Evolutionary conservation across 2,113 vertebrate species (phyloP), one percentile per base, ranked within the genome.

Genomic region (Pholis gunnellus): DNA sequence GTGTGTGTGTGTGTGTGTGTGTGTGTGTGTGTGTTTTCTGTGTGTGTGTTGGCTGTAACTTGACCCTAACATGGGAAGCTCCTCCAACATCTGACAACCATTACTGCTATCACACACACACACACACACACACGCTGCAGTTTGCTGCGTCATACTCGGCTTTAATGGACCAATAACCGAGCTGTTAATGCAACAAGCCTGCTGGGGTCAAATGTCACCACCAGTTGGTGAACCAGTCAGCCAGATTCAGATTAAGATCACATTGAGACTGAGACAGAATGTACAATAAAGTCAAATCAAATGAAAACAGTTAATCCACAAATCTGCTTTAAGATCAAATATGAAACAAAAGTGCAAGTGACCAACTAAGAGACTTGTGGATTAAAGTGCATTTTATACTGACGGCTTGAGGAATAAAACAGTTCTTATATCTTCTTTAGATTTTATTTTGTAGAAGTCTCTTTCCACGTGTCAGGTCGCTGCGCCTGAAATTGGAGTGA

Each of bases 1-100:
- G 72, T 64, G 65, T 81, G 80, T 74, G 63, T 74, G 57, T 46
- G 68, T 60, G 56, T 59, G 72, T 76, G 42, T 38, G 77, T 82
- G 50, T n/a, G n/a, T n/a, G n/a, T n/a, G n/a, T n/a, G n/a, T n/a
- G n/a, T n/a, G n/a, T n/a, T n/a, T n/a, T n/a, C n/a, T n/a, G 65
- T 81, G 80, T 74, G 63, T 71, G 82, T 79, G 68, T 83, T 90
- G 71, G 88, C 87, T 79, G 68, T 14, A 76, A 83, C 56, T 90
- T 85, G 87, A 85, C 34, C 50, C 57, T 68, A 68, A 89, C 88
- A 87, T 75, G 77, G 80, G 90, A 89, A 88, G 87, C 78, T 90
- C 83, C 88, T 79, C 66, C 85, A 87, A 90, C 90, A 91, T 93
- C 88, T 91, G 91, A 87, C 75, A 90, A 78, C 70, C 86, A 90